Evolutionary conservation across 2,113 vertebrate genomes (phyloP).

Genomic region (Boulengeromyrus knoepffleri): DNA sequence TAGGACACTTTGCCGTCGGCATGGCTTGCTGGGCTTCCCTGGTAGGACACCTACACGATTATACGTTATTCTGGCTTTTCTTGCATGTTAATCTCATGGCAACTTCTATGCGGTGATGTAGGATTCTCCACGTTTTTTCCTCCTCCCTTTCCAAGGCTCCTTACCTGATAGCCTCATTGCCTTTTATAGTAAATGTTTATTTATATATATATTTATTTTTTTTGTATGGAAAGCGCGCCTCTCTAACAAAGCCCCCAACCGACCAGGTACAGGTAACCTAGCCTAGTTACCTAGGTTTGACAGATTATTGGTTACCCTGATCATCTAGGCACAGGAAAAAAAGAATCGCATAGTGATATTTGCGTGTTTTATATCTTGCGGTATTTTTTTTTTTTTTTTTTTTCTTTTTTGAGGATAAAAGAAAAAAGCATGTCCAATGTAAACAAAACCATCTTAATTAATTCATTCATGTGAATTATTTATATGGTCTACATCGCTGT

Average conservation of each 20-base stretch:
- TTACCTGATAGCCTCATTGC: slow-evolving; percentile 5
- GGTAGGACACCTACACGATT: not conserved
- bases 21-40: slow-evolving; percentile 10
- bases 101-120: not conserved
- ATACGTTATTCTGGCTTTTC: not conserved
- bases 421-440: not conserved
- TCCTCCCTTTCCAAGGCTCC: not conserved
- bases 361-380: not conserved
- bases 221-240: not conserved
- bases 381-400: not conserved
- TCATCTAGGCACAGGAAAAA: not conserved
- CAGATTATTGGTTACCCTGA: not conserved
- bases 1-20: slow-evolving; percentile 44
- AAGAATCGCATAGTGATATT: not conserved
- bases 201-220: not conserved
- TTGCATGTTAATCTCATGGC: slow-evolving; percentile 14
- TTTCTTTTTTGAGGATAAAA: not conserved
- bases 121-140: slow-evolving; percentile 3
- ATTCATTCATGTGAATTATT: slow-evolving; percentile 1
- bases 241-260: slow-evolving; percentile 7
- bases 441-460: not conserved
- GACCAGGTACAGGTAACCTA: slow-evolving; percentile 11
- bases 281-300: not conserved
- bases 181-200: not conserved
- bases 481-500: not conserved